Evolutionary conservation across 1,140 invertebrate genomes (phyloP), one percentile per base, ranked within the genome.

Genomic region (Drosophila equinoxialis): DNA sequence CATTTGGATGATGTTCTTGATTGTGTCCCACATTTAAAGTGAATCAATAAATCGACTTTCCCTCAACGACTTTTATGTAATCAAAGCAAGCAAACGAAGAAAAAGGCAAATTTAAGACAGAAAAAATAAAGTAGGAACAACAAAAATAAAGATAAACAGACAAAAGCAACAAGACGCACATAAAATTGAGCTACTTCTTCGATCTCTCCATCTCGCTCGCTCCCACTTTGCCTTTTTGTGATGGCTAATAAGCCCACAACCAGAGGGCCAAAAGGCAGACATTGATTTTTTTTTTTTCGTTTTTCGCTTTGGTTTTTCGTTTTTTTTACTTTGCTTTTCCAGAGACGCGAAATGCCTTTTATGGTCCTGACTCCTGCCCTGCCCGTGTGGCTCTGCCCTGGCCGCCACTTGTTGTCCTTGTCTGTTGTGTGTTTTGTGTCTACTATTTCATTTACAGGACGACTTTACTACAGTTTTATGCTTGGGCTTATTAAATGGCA

Each of bases 391-490:
- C 35, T 37, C 6, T 30, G 30, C 30, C 35, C 8, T 37, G 35
- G 3, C 35, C 37, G 37, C 37, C 37, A 39, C 54, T 5, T 17
- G 10, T 61, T 73, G 68, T 71, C 58, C 71, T 59, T 65, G 26
- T 48, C 72, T 85, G 81, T 85, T 87, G 87, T 87, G 87, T 87
- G 83, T 71, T 68, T 79, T 85, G 68, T 76, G 63, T 86, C 64
- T 79, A 79, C 83, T 86, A 87, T 85, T 86, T 86, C 79, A 86
- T 86, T 86, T 86, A 86, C 82, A 77, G 78, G 45, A 51, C 45
- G 82, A 75, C 81, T 86, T 81, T 86, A 87, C 82, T 86, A 86
- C 83, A 87, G 83, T 86, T 87, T 75, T 86, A 51, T 86, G 87
- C 87, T 83, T 79, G 33, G 63, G 83, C 82, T 86, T 86, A 86